Evolutionary conservation across 2,888 invertebrate species (phyloP).

Genomic region (Mesochorus sp.): DNA sequence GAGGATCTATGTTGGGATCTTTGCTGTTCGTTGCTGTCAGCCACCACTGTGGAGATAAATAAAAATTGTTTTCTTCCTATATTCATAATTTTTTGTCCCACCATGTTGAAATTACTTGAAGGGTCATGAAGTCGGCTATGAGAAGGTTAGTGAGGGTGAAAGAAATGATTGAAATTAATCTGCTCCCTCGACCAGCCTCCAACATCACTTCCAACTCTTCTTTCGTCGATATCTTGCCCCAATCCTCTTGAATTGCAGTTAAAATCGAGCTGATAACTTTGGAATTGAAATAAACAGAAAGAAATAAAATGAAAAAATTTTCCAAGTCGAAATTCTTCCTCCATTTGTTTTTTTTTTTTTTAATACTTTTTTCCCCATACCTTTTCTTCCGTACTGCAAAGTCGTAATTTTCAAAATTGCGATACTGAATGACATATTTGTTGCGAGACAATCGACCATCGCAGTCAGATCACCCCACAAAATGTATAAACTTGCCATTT

Average conservation of each 20-base stretch:
- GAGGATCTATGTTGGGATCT: conserved; percentile 24
- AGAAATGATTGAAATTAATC: conserved; percentile 62
- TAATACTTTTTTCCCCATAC: too few species aligned
- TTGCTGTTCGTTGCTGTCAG: neutral
- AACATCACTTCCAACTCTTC: conserved; percentile 62
- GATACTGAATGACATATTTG: conserved; percentile 64
- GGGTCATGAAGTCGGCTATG: conserved; percentile 51
- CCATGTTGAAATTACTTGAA: conserved; percentile 21
- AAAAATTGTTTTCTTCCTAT: neutral
- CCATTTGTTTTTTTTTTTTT: neutral
- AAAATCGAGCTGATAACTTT: conserved; percentile 47
- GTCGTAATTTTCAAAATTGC: conserved; percentile 63
- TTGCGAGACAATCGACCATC: conserved; percentile 68
- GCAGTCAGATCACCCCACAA: conserved; percentile 62
- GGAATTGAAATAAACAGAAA: too few species aligned
- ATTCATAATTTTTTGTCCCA: neutral
- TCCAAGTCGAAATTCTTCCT: neutral
- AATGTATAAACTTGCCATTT: conserved; percentile 29
- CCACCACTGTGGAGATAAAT: too few species aligned
- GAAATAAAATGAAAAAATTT: neutral
- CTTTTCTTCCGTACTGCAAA: conserved; percentile 63
- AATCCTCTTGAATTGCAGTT: conserved; percentile 60
- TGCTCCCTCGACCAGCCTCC: conserved; percentile 61
- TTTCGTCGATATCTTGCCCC: conserved; percentile 50
- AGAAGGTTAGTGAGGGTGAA: conserved; percentile 32